These are phyloP conservation scores for Halcyon smyrnensis DNA, from an alignment of 2,797 vertebrate species.

Conservation along the genomic window DNA sequence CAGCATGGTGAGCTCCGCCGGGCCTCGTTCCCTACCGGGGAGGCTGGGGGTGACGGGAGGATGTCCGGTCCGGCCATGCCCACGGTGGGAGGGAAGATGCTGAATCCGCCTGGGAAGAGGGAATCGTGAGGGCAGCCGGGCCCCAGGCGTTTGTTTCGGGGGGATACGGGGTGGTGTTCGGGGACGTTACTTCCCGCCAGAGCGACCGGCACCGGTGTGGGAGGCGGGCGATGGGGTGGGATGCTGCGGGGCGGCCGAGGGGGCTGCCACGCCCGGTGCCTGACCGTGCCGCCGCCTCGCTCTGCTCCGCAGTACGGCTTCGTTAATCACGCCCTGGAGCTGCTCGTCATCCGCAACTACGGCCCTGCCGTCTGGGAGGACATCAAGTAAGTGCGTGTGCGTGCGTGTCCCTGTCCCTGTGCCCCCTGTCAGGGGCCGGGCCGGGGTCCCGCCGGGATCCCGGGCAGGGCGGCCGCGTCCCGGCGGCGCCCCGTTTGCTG, in stretches of 20 bases:
- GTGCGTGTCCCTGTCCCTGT: background rate
- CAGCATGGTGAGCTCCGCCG: conserved; percentile 67
- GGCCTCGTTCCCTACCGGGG: background rate
- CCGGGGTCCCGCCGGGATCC: background rate
- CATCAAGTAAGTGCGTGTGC: conserved; percentile 91
- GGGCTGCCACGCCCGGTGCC: background rate
- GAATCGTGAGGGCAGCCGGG: background rate
- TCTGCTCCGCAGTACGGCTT: conserved; percentile 90
- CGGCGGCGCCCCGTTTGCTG: background rate
- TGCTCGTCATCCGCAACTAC: conserved; percentile 96
- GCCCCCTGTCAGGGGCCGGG: background rate
- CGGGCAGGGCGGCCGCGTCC: background rate
- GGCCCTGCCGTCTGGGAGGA: conserved; percentile 98
- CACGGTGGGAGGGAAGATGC: background rate
- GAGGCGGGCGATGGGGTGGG: background rate
- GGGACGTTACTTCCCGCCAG: background rate
- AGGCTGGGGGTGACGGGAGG: too few species aligned
- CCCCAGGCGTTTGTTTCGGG: background rate
- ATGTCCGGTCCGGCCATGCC: background rate
- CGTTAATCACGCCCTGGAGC: conserved; percentile 98
- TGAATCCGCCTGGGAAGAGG: background rate
- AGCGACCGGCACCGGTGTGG: background rate
- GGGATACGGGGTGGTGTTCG: background rate
- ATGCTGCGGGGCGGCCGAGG: background rate
- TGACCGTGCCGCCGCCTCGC: background rate